Percentiles rank a stretch among this genome's conserved stretches.
Conservation (phyloP, 2,797 vertebrate genomes). For the Siniperca undulata region DNA sequence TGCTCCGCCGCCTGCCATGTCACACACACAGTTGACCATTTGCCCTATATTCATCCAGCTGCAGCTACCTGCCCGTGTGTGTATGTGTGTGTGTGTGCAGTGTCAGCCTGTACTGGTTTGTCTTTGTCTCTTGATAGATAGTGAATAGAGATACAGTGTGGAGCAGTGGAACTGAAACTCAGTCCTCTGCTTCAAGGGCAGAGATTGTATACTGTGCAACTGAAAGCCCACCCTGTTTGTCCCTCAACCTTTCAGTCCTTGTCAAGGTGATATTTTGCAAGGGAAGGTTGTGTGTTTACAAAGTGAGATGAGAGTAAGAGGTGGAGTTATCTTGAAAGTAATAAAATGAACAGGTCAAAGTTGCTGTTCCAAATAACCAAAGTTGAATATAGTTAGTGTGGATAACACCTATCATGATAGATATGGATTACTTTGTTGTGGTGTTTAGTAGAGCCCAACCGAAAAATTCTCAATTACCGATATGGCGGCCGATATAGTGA, state of each 20-base stretch:
- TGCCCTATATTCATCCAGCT: conserved; percentile 66
- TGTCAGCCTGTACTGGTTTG: conserved; percentile 44
- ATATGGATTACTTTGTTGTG: background rate
- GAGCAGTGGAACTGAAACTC: conserved; percentile 40
- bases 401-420: background rate
- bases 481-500: too few species aligned
- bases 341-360: background rate
- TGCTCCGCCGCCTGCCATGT: conserved; percentile 66
- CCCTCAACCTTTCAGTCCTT: conserved; percentile 34
- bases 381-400: background rate
- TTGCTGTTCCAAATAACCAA: background rate
- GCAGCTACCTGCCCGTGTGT: conserved; percentile 46
- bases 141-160: conserved; percentile 54
- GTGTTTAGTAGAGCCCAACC: background rate
- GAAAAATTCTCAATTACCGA: too few species aligned
- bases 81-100: conserved; percentile 17
- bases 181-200: conserved; percentile 79
- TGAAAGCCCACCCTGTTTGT: conserved; percentile 43
- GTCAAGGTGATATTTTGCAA: conserved; percentile 53
- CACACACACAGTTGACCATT: conserved; percentile 66
- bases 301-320: background rate
- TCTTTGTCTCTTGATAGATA: conserved; percentile 59
- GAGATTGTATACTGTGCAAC: conserved; percentile 45
- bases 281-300: conserved; percentile 45
- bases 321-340: background rate